phyloP scores from a whole-genome alignment of 2,797 vertebrate species.

The Gambusia yucatana region DNA sequence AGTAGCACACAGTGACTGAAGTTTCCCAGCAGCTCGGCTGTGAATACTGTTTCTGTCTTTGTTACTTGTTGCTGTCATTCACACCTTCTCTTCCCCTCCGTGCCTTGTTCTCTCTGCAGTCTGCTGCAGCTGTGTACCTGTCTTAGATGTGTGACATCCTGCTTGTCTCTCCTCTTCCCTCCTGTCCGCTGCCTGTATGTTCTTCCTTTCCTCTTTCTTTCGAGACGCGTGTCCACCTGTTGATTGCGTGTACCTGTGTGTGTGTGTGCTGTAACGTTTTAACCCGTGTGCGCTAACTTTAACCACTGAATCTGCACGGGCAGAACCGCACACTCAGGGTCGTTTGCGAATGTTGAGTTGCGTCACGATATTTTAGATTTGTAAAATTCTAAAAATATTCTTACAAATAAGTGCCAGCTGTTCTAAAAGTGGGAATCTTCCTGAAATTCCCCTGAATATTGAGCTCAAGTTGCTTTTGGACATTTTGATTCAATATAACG shows the following conservation, averaged over 20 bases:
- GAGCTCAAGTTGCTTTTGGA: conserved; percentile 15
- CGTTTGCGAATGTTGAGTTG: conserved; percentile 2
- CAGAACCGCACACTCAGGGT: neutral
- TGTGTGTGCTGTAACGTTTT: conserved; percentile 9
- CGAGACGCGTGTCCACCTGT: conserved; percentile 25
- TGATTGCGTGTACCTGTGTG: conserved; percentile 23
- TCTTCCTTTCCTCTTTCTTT: conserved; percentile 51
- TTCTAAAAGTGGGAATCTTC: neutral
- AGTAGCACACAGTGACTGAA: conserved; percentile 28
- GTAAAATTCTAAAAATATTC: neutral
- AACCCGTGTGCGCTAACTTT: neutral
- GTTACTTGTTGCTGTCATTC: conserved; percentile 62
- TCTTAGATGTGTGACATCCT: conserved; percentile 83
- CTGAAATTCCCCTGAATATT: neutral
- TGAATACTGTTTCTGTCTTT: conserved; percentile 48
- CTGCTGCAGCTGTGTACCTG: conserved; percentile 81
- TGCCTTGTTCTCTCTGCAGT: conserved; percentile 73
- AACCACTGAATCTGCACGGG: neutral
- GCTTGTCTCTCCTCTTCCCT: conserved; percentile 79
- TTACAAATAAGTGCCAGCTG: neutral
- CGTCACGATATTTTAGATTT: neutral
- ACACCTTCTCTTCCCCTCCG: conserved; percentile 61
- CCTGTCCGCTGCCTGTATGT: conserved; percentile 82
- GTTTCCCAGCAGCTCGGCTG: conserved; percentile 20
- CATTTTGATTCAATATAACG: conserved; percentile 42